phyloP scores from a whole-genome alignment of 2,888 invertebrate genomes.

The Ametastegia equiseti region DNA sequence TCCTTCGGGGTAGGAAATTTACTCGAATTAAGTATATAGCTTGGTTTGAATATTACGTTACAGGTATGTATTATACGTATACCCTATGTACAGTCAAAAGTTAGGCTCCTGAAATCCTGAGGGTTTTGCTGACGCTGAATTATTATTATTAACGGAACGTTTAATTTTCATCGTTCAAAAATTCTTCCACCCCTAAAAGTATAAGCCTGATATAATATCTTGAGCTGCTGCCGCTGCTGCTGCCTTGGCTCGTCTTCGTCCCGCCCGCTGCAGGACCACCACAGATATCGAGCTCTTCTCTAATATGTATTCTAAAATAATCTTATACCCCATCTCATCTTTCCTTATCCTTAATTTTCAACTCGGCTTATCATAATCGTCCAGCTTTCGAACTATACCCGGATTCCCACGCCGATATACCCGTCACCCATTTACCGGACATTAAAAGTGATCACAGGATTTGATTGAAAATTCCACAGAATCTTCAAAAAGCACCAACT shows the following conservation, averaged over 20 bases:
- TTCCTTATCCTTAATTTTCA: not conserved
- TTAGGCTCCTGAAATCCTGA: not conserved
- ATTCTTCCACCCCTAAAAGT: not conserved
- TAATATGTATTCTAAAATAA: not conserved
- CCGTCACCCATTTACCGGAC: not conserved
- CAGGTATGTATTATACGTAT: not conserved
- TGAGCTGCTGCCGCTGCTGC: not conserved
- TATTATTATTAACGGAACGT: constrained; percentile 31
- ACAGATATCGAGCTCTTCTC: not conserved
- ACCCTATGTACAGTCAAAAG: not conserved
- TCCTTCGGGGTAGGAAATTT: not conserved
- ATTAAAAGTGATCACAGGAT: not conserved
- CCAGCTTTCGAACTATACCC: not conserved
- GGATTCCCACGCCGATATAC: not conserved
- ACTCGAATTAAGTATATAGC: not conserved
- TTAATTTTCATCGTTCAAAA: constrained; percentile 40
- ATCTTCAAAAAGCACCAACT: no score
- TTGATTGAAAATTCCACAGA: not conserved
- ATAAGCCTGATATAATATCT: constrained; percentile 36
- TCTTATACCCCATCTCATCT: not conserved
- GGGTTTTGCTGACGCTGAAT: constrained; percentile 21
- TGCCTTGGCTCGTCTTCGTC: not conserved
- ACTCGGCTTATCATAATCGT: not conserved
- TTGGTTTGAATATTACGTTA: not conserved
- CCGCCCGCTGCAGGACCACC: not conserved